phyloP scores from a whole-genome alignment of 2,888 invertebrate species.

The Baronia brevicornis region DNA sequence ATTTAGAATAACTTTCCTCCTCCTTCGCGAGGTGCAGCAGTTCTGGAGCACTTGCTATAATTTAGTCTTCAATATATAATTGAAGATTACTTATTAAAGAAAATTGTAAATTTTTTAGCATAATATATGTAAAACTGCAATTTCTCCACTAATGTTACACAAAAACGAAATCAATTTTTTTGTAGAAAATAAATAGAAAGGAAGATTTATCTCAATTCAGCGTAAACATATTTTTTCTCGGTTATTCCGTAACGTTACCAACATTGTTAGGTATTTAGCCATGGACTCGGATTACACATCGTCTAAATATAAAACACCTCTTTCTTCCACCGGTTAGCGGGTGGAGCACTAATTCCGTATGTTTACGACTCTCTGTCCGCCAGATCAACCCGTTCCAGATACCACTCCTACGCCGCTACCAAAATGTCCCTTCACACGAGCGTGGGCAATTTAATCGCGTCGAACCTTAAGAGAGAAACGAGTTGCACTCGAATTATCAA shows the following conservation, averaged over 20 bases:
- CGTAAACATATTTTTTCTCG: neutral
- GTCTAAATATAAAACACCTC: conserved; percentile 52
- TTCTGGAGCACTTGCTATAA: too few relatives aligned
- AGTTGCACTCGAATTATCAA: neutral
- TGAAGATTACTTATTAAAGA: too few relatives aligned
- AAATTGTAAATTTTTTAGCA: too few relatives aligned
- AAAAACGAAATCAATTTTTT: too few relatives aligned
- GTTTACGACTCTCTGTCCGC: conserved; percentile 56
- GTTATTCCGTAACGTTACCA: neutral
- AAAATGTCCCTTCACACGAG: conserved; percentile 39
- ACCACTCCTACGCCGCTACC: conserved; percentile 56
- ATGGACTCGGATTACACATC: conserved; percentile 23
- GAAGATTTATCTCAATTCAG: too few relatives aligned
- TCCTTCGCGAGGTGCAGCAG: too few relatives aligned
- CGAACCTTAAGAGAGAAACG: conserved; percentile 16
- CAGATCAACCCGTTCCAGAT: conserved; percentile 56
- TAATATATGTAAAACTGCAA: too few relatives aligned
- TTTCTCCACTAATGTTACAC: too few relatives aligned
- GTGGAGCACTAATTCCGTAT: conserved; percentile 60
- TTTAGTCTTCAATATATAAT: too few relatives aligned
- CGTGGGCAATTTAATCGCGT: conserved; percentile 17
- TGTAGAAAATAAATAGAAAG: too few relatives aligned
- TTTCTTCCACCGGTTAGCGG: conserved; percentile 54
- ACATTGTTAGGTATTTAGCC: conserved; percentile 17
- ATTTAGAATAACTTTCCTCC: too few relatives aligned